A percentile compares a stretch with the other conserved stretches of the same genome.
These are phyloP conservation scores for Leptinotarsa tumamoca DNA, from an alignment of 2,888 invertebrate species.

Conservation along the genomic window DNA sequence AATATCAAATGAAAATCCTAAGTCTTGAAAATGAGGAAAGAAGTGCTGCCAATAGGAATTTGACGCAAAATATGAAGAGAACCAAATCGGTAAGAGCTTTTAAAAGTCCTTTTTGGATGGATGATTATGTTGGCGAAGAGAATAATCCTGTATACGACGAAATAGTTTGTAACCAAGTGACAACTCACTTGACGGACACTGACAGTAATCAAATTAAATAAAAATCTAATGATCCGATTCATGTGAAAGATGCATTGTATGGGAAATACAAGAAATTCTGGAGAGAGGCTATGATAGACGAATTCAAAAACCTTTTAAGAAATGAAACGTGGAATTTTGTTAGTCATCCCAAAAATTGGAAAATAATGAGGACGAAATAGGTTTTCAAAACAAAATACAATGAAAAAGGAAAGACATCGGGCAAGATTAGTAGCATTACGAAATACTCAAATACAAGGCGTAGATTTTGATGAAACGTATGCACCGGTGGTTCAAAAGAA, in stretches of 20 bases:
- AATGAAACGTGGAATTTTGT: background rate
- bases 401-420: no score
- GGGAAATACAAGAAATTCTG: background rate
- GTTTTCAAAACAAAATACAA: no score
- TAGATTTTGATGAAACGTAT: conserved; percentile 1
- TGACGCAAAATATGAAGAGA: background rate
- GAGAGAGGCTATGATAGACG: background rate
- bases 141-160: background rate
- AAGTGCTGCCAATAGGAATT: background rate
- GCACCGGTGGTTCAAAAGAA: background rate
- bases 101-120: background rate
- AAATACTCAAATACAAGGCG: background rate
- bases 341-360: background rate
- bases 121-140: background rate
- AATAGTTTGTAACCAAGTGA: conserved; percentile 1
- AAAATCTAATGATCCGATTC: background rate
- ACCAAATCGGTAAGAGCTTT: background rate
- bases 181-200: background rate
- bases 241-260: conserved; percentile 1
- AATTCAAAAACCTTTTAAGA: background rate
- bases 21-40: background rate
- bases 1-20: background rate
- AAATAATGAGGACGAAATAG: no score
- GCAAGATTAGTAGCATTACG: no score
- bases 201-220: background rate